phyloP scores from a whole-genome alignment of 2,888 invertebrate species.

The Eretmocerus hayati region DNA sequence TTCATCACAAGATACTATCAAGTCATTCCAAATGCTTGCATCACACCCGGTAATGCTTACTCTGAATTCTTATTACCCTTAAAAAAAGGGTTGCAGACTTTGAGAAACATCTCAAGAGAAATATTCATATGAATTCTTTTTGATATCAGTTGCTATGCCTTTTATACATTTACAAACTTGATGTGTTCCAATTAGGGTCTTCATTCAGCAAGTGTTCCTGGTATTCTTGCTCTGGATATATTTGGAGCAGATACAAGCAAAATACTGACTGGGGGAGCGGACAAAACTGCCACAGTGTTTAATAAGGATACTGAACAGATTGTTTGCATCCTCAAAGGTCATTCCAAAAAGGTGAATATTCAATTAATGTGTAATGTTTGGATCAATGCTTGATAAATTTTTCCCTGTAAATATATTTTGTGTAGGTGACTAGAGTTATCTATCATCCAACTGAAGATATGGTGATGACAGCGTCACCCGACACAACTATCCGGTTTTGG shows the following conservation, averaged over 20 bases:
- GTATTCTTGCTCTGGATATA: constrained; percentile 91
- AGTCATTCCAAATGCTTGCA: constrained; percentile 74
- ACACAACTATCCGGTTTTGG: constrained; percentile 94
- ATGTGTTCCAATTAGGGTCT: constrained; percentile 62
- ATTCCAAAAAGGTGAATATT: constrained; percentile 69
- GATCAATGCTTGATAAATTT: not conserved
- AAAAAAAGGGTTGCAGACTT: no score
- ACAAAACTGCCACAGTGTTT: constrained; percentile 96
- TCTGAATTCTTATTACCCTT: no score
- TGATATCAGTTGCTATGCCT: no score
- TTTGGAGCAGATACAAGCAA: constrained; percentile 88
- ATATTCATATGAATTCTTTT: no score
- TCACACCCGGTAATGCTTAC: constrained; percentile 83
- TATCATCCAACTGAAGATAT: constrained; percentile 95
- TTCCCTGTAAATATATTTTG: not conserved
- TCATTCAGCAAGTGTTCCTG: constrained; percentile 95
- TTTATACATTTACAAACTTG: not conserved
- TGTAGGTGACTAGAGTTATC: constrained; percentile 77
- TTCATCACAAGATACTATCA: constrained; percentile 79
- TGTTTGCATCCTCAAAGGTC: constrained; percentile 86
- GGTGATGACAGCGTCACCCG: constrained; percentile 90
- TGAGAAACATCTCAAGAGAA: no score
- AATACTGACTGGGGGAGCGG: constrained; percentile 94
- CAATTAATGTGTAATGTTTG: not conserved
- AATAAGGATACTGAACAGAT: constrained; percentile 97